Evolutionary conservation across 2,113 vertebrate species (phyloP).

Genomic region (Dolichotis patagonum): DNA sequence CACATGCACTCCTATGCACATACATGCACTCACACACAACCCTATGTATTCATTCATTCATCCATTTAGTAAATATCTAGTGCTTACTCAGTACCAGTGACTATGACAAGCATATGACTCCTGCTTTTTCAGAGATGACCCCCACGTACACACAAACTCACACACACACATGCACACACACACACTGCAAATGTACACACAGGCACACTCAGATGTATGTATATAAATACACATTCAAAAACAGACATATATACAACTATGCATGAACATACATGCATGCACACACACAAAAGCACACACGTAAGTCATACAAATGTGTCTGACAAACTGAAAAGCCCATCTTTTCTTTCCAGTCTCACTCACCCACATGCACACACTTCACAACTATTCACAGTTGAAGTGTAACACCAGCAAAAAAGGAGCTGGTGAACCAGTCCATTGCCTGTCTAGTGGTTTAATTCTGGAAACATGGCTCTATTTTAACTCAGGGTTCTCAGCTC

Average conservation of each 20-base stretch:
- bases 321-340: neutral
- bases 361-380: neutral
- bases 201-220: neutral
- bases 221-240: neutral
- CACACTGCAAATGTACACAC: neutral
- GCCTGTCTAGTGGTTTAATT: neutral
- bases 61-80: neutral
- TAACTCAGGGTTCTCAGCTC: neutral
- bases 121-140: neutral
- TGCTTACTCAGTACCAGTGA: neutral
- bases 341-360: neutral
- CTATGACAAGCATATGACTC: neutral
- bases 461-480: neutral
- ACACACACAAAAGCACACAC: neutral
- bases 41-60: neutral
- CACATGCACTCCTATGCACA: accelerated
- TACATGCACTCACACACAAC: neutral
- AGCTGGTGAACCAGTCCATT: neutral
- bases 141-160: neutral
- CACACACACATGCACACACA: neutral
- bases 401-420: neutral
- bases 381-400: neutral
- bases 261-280: neutral
- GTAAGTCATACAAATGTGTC: neutral
- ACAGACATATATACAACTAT: neutral